These are phyloP conservation scores for Drosophila rhopaloa DNA, from an alignment of 1,140 invertebrate species.

Conservation along the genomic window DNA sequence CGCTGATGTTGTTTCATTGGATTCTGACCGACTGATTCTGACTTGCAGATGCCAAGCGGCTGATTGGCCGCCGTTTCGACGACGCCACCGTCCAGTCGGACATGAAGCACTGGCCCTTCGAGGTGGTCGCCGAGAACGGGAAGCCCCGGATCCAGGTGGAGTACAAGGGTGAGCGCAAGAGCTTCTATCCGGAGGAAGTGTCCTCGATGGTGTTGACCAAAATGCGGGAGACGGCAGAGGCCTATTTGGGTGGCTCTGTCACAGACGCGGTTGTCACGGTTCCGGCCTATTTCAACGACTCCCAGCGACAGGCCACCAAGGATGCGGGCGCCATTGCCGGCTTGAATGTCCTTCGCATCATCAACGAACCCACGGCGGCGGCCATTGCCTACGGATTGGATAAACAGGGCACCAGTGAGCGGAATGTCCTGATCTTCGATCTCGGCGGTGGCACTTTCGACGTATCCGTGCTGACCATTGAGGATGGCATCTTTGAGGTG, in stretches of 20 bases:
- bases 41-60: constrained; percentile 95
- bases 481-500: constrained; percentile 98
- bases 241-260: constrained; percentile 95
- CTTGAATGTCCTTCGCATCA: constrained; percentile 94
- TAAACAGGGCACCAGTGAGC: constrained; percentile 94
- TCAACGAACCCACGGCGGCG: constrained; percentile 98
- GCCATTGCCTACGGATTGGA: constrained; percentile 99
- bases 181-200: constrained; percentile 96
- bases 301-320: constrained; percentile 95
- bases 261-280: constrained; percentile 96
- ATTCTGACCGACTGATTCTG: constrained; percentile 46
- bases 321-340: constrained; percentile 94
- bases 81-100: constrained; percentile 95
- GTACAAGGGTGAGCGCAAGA: constrained; percentile 95
- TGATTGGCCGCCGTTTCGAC: constrained; percentile 97
- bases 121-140: constrained; percentile 91
- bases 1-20: constrained; percentile 35
- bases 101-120: constrained; percentile 99
- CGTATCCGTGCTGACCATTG: constrained; percentile 97
- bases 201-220: constrained; percentile 96
- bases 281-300: constrained; percentile 96
- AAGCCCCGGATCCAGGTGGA: constrained; percentile 95
- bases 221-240: constrained; percentile 98
- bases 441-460: constrained; percentile 99
- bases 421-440: constrained; percentile 96